Base-by-base conservation (phyloP, 2,888 invertebrate genomes). In the Alsophila aescularia region DNA sequence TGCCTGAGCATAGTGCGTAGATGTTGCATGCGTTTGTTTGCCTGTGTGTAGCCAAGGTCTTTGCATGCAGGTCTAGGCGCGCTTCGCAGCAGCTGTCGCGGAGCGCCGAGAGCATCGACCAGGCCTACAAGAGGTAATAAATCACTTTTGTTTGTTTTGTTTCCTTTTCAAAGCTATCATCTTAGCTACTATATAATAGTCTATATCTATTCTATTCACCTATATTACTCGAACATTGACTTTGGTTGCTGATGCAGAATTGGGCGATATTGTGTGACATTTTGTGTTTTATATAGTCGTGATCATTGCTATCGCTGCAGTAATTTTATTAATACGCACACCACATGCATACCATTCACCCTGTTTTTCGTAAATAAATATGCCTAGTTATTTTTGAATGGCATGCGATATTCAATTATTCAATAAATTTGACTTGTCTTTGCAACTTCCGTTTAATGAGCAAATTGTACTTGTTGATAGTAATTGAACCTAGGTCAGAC, bases 81-180 rank as follows among this genome's bases (percentile, higher is more conserved):
- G 95, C 96, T 82, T 96, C 96, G 75, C 96, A 96, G 93, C 96
- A 97, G 90, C 93, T 95, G 83, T 93, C 94, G 79, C 88, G 94
- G 83, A 94, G 94, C 81, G 93, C 93, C 73, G 94, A 94, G 86
- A 93, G 93, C 89, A 92, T 94, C 86, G 92, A 93, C 75, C 93
- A 93, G 66, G 76, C 88, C 14, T 89, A 91, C 76, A 93, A 93
- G 73, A 93, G 94, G 94, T 94, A 93, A 91, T 41, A 14, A 10
- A 29, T 29, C 14, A n/a, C 6, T 39, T 14, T 32, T 13, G 18
- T 21, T 32, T 21, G 21, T 14, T 27, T 14, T 40, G 14, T 27
- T 27, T 14, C 4, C 6, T 18, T 15, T 35, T 34, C 8, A 3
- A 14, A 32, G 32, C 32, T 7, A 6, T 24, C 24, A 24, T 8